These are phyloP conservation scores for Lithobius niger DNA, from an alignment of 1,140 invertebrate species.

Conservation along the genomic window DNA sequence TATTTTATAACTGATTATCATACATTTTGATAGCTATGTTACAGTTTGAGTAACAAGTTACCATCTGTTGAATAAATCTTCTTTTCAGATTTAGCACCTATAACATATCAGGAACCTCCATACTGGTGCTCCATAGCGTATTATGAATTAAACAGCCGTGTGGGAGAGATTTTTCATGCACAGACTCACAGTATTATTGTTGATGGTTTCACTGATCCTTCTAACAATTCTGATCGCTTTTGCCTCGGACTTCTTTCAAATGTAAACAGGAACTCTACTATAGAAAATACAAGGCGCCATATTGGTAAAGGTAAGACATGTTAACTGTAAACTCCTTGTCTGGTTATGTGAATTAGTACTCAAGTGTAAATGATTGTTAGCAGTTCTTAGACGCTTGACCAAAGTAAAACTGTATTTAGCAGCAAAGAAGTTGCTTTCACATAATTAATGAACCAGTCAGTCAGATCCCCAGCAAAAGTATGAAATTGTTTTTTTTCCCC, in stretches of 20 bases:
- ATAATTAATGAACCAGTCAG: too few species aligned
- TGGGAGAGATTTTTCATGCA: conserved; percentile 90
- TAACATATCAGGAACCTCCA: conserved; percentile 58
- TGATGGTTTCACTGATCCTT: conserved; percentile 94
- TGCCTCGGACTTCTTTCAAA: conserved; percentile 92
- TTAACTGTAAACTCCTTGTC: too few species aligned
- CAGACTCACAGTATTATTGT: conserved; percentile 80
- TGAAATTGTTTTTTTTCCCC: too few species aligned
- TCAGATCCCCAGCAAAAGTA: too few species aligned
- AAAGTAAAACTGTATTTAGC: too few species aligned
- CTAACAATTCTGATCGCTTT: conserved; percentile 74
- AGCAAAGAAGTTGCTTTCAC: too few species aligned
- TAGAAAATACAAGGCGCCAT: conserved; percentile 90
- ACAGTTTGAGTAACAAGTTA: too few species aligned
- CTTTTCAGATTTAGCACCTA: conserved; percentile 6
- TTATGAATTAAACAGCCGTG: conserved; percentile 88
- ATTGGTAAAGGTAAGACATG: conserved; percentile 83
- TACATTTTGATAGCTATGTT: too few species aligned
- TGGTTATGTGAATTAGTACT: too few species aligned
- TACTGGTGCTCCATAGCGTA: conserved; percentile 94
- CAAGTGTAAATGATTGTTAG: too few species aligned
- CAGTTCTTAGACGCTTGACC: too few species aligned
- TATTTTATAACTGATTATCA: too few species aligned
- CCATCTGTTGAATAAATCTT: background rate
- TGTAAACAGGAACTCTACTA: conserved; percentile 95